Evolutionary conservation across 2,888 invertebrate genomes (phyloP), one percentile per base, ranked within the genome.

Genomic region (Antheraea assamensis): DNA sequence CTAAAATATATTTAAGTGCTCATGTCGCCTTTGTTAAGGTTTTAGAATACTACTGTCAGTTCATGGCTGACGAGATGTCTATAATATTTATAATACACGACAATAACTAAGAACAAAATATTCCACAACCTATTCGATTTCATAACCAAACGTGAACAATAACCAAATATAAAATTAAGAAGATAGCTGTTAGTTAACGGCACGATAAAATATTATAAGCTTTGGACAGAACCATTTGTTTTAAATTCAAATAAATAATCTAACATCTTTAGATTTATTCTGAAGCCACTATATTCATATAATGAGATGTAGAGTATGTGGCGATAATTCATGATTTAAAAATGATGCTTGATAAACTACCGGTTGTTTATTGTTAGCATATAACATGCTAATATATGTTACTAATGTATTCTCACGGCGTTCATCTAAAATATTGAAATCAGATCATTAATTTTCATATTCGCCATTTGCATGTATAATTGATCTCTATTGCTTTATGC

Each of bases 351-450:
- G 27, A 30, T 17, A 61, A 64, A 10, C 61, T 64, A 64, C 30
- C 30, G 58, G n/a, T 58, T 10, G 31, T 66, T 66, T 21, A 66
- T 66, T 66, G 66, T 66, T 66, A 58, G 66, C 31, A 58, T 55
- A 19, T 82, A 80, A 78, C 76, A 80, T 80, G 78, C 77, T 79
- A 80, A 88, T 89, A 87, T 86, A 75, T 87, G 88, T 89, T 84
- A 84, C 79, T 79, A 81, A 88, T 86, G 80, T 82, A 83, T 87
- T 90, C 87, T 86, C 87, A 87, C 84, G 79, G 75, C 68, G 35
- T 55, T 71, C 74, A n/a, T 74, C 71, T 78, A 75, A 80, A 81
- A 78, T 80, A 84, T 83, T 83, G 78, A 79, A 84, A 85, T 84
- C 77, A 83, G 84, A 84, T 80, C 80, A 82, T 79, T 79, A 73